Percentiles rank a stretch among this genome's conserved stretches.
Conservation (phyloP, 2,888 invertebrate genomes). For the Disparrhopalites patrizii region DNA sequence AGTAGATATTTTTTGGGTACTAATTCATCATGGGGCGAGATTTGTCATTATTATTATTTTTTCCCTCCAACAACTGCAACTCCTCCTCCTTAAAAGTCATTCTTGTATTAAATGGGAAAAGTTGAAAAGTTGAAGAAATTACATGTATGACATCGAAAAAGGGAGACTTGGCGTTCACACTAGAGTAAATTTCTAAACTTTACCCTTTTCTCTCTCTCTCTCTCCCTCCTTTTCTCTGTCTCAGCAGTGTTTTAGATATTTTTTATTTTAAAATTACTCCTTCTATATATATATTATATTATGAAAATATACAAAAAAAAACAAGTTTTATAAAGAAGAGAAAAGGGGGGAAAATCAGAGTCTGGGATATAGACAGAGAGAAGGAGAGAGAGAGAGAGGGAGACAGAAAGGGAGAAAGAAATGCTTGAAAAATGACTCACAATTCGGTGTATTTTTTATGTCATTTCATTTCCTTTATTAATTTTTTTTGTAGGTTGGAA, state of each 20-base stretch:
- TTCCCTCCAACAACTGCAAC: too few species aligned
- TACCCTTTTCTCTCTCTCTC: neutral
- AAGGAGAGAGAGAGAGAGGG: neutral
- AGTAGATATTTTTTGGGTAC: neutral
- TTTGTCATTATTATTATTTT: too few species aligned
- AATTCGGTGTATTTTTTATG: slow-evolving; percentile 29
- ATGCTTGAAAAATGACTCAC: slow-evolving; percentile 24
- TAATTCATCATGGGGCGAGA: slow-evolving; percentile 27
- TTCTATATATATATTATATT: too few species aligned
- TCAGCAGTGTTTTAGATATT: neutral
- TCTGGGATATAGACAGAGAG: slow-evolving; percentile 3
- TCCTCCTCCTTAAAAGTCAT: neutral
- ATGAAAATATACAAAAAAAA: too few species aligned
- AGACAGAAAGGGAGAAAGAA: neutral
- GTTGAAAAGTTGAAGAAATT: slow-evolving; percentile 18
- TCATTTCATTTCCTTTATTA: slow-evolving; percentile 36
- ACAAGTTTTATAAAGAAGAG: too few species aligned
- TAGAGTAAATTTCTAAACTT: slow-evolving; percentile 9
- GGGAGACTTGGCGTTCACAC: too few species aligned
- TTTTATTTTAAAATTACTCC: too few species aligned
- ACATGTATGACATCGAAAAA: neutral
- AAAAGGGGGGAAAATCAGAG: too few species aligned
- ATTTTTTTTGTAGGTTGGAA: slow-evolving; percentile 30
- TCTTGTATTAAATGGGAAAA: slow-evolving; percentile 18
- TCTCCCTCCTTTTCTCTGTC: neutral